Base-by-base conservation (phyloP, 2,113 vertebrate genomes). In the Larimichthys polyactis region DNA sequence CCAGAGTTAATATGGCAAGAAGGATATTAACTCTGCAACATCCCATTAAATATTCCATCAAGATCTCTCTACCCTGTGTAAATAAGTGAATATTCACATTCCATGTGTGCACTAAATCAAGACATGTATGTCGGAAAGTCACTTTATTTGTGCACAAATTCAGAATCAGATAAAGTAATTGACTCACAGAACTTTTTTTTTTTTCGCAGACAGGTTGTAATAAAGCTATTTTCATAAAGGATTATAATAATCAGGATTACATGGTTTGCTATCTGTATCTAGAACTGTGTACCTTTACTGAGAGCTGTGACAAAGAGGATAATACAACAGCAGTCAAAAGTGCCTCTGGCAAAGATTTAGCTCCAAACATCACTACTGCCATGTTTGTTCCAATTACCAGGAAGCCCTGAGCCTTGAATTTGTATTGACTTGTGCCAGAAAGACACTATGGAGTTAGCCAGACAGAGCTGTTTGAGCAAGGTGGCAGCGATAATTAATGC, bases 371-470 rank as follows among this genome's bases (percentile, higher is more conserved):
- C 78, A 82, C 81, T 83, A 87, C 93, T 94, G 92, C 94, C 88
- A 94, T 89, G 84, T 96, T 93, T 93, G 96, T 97, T 97, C 95
- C 95, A 97, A 97, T 97, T 97, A 96, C 95, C 95, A 93, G 93
- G 94, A 96, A 94, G 87, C 94, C 94, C 87, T 96, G 94, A 96
- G 93, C 95, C 94, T 92, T 96, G 95, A 96, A 96, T 94, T 94
- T 91, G 90, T 96, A 96, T 96, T 96, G 96, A 97, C 96, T 95
- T 91, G 85, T 95, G 89, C 87, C 81, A 88, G 87, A 68, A 83
- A 82, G 83, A 90, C 86, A 88, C 83, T 67, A 71, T 84, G 78
- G 86, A 88, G 89, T 90, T 87, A 88, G 70, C 82, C 91, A 82
- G 75, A 83, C 88, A 79, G 86, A 83, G 78, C 75, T 86, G 88